These are phyloP conservation scores for Stenodera caucasica DNA, from an alignment of 2,888 invertebrate genomes.

Conservation along the genomic window DNA sequence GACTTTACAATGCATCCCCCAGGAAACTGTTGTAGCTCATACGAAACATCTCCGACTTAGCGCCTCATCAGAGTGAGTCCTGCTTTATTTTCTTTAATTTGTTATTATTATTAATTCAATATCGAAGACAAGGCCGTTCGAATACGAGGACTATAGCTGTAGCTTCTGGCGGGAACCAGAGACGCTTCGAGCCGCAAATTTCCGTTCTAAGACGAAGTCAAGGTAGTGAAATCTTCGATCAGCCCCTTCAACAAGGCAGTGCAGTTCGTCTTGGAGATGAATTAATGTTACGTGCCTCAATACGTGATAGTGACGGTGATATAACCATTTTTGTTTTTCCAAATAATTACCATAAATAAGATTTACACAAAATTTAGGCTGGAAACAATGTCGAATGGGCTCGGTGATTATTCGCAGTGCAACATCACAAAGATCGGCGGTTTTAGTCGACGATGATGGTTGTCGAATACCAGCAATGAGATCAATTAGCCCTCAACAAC, in stretches of 20 bases:
- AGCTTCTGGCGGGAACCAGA: constrained; percentile 61
- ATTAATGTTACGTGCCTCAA: constrained; percentile 58
- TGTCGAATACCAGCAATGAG: constrained; percentile 58
- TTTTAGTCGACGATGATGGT: constrained; percentile 55
- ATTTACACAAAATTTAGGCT: constrained; percentile 46
- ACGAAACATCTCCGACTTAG: constrained; percentile 53
- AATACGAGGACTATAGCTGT: constrained; percentile 37
- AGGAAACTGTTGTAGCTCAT: constrained; percentile 59
- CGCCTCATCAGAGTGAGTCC: constrained; percentile 41
- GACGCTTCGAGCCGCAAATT: constrained; percentile 59
- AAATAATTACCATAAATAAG: not conserved
- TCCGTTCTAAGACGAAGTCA: constrained; percentile 57
- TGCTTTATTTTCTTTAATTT: constrained; percentile 19
- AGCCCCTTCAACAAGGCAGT: constrained; percentile 58
- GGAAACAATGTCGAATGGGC: constrained; percentile 61
- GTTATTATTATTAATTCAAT: not conserved
- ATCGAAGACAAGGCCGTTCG: constrained; percentile 14
- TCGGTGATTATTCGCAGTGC: constrained; percentile 56
- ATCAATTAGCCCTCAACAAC: constrained; percentile 55
- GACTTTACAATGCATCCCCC: constrained; percentile 61
- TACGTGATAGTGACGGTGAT: constrained; percentile 61
- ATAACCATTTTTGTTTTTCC: not conserved
- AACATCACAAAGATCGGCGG: constrained; percentile 45
- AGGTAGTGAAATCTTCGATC: constrained; percentile 57
- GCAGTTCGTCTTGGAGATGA: constrained; percentile 63